A percentile compares a stretch with the other conserved stretches of the same genome.
phyloP scores from a whole-genome alignment of 2,797 vertebrate species.

The Triplophysa yarkandensis region DNA sequence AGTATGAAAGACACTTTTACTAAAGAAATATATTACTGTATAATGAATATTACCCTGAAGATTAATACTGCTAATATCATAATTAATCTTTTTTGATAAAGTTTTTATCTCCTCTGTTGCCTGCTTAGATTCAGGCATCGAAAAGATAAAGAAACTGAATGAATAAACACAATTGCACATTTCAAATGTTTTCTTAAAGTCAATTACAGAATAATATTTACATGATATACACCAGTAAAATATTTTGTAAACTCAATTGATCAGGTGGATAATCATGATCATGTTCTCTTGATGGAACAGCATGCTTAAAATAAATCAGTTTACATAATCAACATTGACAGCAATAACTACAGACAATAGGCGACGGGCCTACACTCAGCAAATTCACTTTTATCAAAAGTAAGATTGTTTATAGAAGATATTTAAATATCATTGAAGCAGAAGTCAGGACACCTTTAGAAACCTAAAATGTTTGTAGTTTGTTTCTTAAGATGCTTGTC shows the following conservation, averaged over 20 bases:
- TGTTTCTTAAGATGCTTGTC: no score
- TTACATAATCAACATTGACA: constrained; percentile 18
- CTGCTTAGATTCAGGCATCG: no score
- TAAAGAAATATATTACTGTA: no score
- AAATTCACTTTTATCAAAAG: neutral
- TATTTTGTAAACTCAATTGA: constrained; percentile 2
- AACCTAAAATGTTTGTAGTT: no score
- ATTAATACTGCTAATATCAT: no score
- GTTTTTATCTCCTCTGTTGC: no score
- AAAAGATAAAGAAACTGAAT: no score
- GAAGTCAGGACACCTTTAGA: neutral
- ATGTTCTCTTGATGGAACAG: neutral
- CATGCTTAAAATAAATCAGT: neutral
- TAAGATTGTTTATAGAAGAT: neutral
- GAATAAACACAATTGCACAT: no score
- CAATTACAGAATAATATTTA: neutral
- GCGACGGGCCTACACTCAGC: neutral
- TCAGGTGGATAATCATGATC: neutral
- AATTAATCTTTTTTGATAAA: no score
- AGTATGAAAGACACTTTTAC: no score
- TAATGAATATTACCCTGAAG: no score
- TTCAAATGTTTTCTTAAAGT: no score
- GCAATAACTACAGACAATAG: constrained; percentile 6
- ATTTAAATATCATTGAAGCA: neutral
- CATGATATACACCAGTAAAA: neutral